Evolutionary conservation across 2,797 vertebrate genomes (phyloP), one percentile per base, ranked within the genome.

Genomic region (Chiroxiphia lanceolata): DNA sequence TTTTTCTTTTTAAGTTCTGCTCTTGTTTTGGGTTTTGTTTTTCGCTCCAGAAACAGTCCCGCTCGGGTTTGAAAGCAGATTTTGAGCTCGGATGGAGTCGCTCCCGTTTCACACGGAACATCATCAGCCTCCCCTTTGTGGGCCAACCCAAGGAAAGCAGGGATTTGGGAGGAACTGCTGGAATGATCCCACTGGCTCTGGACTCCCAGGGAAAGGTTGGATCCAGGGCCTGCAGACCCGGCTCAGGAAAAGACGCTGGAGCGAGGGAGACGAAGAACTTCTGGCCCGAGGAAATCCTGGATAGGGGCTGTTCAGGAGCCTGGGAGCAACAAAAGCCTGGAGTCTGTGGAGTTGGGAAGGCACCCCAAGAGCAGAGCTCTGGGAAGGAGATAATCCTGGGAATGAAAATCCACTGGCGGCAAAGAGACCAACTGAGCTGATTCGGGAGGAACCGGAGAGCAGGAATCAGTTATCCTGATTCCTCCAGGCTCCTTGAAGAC

Each of bases 21-120:
- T 17, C 9, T 25, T 40, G 9, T 15, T 3, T 10, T 10, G 12
- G 13, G 48, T 2, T 51, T 11, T 1, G 5, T 5, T 19, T 20
- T 5, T 17, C 29, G 3, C 45, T 82, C 25, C 45, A 48, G 70
- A 84, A 94, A 48, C 27, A 51, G 18, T 42, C 87, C 42, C 16
- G 42, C 54, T 54, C 23, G 19, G 64, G 27, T 89, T 63, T 31
- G 70, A 54, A 78, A 50, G 27, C 85, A 26, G 76, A 72, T 31
- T 84, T 64, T 9, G 65, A 54, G 74, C 61, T 71, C 6, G 14
- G 80, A 68, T 0, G 1, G 89, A 77, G 92, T 44, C 47, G 47
- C 76, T 79, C 72, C 88, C 70, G 20, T 81, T 86, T 88, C 65
- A 34, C 31, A 10, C 23, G 1, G 72, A 67, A 68, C 4, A 1